Evolutionary conservation across 2,113 vertebrate genomes (phyloP), one percentile per base, ranked within the genome.

Genomic region (Oostethus manadensis): DNA sequence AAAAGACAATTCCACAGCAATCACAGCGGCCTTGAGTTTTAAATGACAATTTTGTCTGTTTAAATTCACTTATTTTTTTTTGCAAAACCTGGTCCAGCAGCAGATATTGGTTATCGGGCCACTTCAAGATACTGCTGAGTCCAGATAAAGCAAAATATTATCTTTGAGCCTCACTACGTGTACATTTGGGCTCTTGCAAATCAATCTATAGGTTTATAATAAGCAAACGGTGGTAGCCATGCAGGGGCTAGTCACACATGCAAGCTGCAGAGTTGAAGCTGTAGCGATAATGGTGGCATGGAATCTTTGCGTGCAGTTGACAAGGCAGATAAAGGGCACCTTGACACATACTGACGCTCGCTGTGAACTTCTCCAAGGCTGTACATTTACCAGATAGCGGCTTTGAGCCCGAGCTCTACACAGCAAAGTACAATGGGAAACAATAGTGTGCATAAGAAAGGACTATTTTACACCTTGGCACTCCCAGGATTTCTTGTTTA

Each of bases 281-380:
- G 66, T 15, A 67, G 65, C 68, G 65, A 68, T 79, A 64, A 63
- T 58, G 6, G 55, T 33, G 63, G 58, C 69, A 35, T 49, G 71
- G 64, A 83, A 82, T 85, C 66, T 82, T 75, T 73, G 62, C 69
- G 22, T 44, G 57, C 56, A 72, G 77, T 73, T 84, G 78, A 73
- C 84, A 80, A 71, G 71, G 65, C 59, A 66, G 5, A 77, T 15
- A 49, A 68, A 71, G 82, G 84, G 80, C 82, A 85, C 82, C 80
- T 80, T 87, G 84, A 86, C 82, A 85, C 78, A 82, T 79, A 71
- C 70, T 77, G 63, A 49, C 64, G 73, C 64, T 71, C 54, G 15
- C 67, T 69, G 83, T 72, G 82, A 82, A 80, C 78, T 62, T 64
- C 45, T 60, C 68, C 60, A 70, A 73, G 78, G 81, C 57, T 61